A percentile compares a stretch with the other conserved stretches of the same genome.
Evolutionary conservation across 2,888 invertebrate species (phyloP).

Genomic region (Zhuqinia jingwanae): DNA sequence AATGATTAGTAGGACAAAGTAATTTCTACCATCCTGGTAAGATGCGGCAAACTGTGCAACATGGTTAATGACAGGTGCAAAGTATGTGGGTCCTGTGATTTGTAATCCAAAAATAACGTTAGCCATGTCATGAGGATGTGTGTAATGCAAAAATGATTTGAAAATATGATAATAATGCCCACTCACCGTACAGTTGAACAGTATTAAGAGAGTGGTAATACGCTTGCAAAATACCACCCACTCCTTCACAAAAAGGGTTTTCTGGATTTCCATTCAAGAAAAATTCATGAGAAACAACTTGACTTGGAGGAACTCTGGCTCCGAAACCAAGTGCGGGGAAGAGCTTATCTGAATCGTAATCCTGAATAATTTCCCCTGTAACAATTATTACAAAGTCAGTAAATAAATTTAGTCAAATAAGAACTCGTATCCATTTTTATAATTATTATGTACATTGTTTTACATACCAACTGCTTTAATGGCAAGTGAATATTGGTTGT

Average conservation of each 20-base stretch:
- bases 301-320: constrained; percentile 82
- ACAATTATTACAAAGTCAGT: not conserved
- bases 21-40: constrained; percentile 82
- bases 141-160: no score
- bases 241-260: constrained; percentile 81
- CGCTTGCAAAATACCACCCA: constrained; percentile 81
- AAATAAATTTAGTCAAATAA: no score
- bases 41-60: constrained; percentile 82
- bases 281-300: constrained; percentile 82
- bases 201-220: constrained; percentile 81
- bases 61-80: constrained; percentile 84
- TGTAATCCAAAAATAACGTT: no score
- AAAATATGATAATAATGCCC: no score
- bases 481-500: constrained; percentile 83
- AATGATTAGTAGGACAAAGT: constrained; percentile 84
- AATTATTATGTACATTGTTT: not conserved
- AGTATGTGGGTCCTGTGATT: constrained; percentile 83
- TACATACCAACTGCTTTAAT: constrained; percentile 81
- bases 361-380: constrained; percentile 81
- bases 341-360: constrained; percentile 79
- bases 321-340: constrained; percentile 81
- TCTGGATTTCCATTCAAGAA: constrained; percentile 81
- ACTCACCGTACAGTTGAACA: constrained; percentile 75
- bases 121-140: no score
- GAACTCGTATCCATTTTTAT: no score